Evolutionary conservation across 2,113 vertebrate genomes (phyloP).

Genomic region (Buteo buteo): DNA sequence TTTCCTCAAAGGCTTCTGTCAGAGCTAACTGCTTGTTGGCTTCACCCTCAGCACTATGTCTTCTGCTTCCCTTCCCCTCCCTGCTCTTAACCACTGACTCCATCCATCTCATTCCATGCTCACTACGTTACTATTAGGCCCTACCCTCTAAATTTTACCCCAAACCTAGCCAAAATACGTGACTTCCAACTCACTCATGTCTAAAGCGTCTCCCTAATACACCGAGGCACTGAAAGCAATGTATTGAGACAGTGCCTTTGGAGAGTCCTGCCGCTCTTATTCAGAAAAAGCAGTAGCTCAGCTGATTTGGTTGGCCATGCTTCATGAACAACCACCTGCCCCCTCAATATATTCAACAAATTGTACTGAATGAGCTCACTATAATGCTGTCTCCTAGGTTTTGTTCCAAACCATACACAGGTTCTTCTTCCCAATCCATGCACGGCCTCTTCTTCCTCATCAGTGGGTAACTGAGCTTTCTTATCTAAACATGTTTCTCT

Average conservation of each 20-base stretch:
- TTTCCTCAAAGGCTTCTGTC: not conserved
- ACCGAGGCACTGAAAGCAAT: not conserved
- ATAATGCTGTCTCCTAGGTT: not conserved
- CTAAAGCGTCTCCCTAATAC: not conserved
- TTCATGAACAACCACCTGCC: not conserved
- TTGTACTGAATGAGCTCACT: not conserved
- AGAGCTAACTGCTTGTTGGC: not conserved
- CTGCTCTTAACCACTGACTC: conserved; percentile 33
- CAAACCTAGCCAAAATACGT: not conserved
- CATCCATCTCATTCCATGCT: not conserved
- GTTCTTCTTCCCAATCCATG: not conserved
- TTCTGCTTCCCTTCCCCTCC: not conserved
- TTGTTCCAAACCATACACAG: not conserved
- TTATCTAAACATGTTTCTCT: not conserved
- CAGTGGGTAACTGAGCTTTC: not conserved
- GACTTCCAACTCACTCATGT: not conserved
- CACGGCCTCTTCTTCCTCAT: not conserved
- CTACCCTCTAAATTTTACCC: not conserved
- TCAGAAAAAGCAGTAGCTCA: not conserved
- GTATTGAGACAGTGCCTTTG: not conserved
- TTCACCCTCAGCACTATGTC: not conserved
- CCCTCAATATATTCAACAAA: not conserved
- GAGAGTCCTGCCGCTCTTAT: not conserved
- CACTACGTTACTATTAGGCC: not conserved
- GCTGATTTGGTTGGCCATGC: not conserved